These are phyloP conservation scores for Helogale parvula DNA, from an alignment of 2,113 vertebrate genomes.

Conservation along the genomic window DNA sequence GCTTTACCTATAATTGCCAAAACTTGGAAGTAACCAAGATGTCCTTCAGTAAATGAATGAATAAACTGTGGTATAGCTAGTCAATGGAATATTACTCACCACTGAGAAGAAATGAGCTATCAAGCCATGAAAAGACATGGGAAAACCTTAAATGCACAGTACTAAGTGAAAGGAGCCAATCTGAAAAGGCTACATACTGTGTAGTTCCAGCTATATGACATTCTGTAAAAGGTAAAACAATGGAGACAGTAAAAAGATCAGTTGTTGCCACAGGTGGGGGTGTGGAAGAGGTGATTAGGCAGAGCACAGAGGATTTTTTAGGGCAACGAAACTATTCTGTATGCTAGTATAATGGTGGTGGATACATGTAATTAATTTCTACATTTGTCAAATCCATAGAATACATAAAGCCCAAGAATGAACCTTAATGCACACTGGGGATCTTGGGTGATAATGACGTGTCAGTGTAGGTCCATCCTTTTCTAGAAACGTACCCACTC, in stretches of 20 bases:
- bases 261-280: not conserved
- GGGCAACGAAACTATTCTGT: not conserved
- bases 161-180: not conserved
- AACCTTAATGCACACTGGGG: not conserved
- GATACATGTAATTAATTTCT: not conserved
- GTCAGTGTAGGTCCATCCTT: not conserved
- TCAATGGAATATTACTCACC: not conserved
- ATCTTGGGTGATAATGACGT: not conserved
- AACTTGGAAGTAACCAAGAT: not conserved
- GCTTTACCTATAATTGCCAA: not conserved
- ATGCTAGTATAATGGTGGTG: not conserved
- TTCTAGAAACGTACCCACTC: not conserved
- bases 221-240: not conserved
- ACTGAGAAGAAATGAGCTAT: not conserved
- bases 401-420: not conserved
- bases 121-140: not conserved
- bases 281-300: not conserved
- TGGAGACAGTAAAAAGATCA: not conserved
- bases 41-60: not conserved
- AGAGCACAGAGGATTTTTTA: not conserved
- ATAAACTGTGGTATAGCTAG: not conserved
- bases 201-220: not conserved
- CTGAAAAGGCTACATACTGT: not conserved
- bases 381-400: not conserved
- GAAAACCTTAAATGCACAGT: conserved; percentile 13